A percentile compares a stretch with the other conserved stretches of the same genome.
phyloP scores from a whole-genome alignment of 2,113 vertebrate genomes.

The Pyrgilauda ruficollis region DNA sequence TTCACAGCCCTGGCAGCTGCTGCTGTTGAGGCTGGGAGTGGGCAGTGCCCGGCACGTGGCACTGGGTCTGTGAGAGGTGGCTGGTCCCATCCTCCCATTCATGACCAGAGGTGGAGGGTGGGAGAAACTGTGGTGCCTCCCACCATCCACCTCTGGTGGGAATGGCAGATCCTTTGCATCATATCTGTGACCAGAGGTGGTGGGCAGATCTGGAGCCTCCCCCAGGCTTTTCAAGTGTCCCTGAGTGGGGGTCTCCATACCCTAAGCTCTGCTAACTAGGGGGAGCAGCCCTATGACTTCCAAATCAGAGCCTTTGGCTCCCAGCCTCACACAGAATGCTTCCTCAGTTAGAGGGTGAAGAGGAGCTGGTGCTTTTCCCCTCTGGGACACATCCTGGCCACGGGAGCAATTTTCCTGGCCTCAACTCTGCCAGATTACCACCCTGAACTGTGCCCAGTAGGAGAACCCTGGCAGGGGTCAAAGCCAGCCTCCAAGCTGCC shows the following conservation, averaged over 20 bases:
- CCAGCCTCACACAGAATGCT: not conserved
- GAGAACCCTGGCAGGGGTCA: not conserved
- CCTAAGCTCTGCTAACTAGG: not conserved
- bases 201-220: not conserved
- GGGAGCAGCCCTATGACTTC: not conserved
- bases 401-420: not conserved
- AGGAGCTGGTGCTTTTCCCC: not conserved
- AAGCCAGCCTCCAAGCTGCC: not conserved
- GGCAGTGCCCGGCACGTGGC: fast-evolving
- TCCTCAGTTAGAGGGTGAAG: not conserved
- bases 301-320: not conserved
- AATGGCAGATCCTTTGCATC: not conserved
- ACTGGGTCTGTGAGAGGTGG: not conserved
- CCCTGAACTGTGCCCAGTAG: not conserved
- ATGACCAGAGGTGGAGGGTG: not conserved
- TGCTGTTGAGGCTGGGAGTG: not conserved
- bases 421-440: not conserved
- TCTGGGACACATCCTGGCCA: not conserved
- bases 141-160: not conserved
- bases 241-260: fast-evolving
- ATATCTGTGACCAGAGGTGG: not conserved
- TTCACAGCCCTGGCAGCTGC: not conserved
- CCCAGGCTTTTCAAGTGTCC: not conserved
- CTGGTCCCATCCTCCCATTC: not conserved
- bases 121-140: too few species aligned